Evolutionary conservation across 2,797 vertebrate genomes (phyloP), one percentile per base, ranked within the genome.

Genomic region (Jordanella pulchra): DNA sequence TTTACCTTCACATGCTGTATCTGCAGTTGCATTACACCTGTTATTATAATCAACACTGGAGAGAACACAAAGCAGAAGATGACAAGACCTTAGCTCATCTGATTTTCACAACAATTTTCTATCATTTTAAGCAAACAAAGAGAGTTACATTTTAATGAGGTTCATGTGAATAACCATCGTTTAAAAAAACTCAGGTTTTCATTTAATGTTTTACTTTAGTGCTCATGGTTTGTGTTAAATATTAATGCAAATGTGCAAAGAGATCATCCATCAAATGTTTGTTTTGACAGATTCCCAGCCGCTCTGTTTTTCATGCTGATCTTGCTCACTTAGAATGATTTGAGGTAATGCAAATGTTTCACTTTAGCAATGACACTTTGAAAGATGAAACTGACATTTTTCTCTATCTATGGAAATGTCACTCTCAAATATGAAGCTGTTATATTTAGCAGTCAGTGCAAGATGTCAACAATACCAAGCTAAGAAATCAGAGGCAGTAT

Each of bases 301-400:
- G 56, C 77, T 77, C 63, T 32, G 69, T 78, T 81, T 39, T 70
- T 68, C 80, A 80, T 9, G 73, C 82, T 84, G 84, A 50, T 80
- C 70, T 78, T 86, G 78, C 87, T 86, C 73, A 84, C 75, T 69
- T 72, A 56, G 84, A 89, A 81, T 78, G 42, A 85, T 75, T 89
- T 63, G 60, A 70, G 60, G 71, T 83, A 79, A 84, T 77, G 83
- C 73, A 86, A 80, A 86, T 85, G 84, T 79, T 84, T 83, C 15
- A 15, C 73, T 78, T 84, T 71, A 73, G 53, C 72, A 21, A 64
- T 73, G 72, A 84, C 68, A 80, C 32, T 72, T 47, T 82, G 78
- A 87, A 54, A 75, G 71, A 82, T 79, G 68, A 75, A 82, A 77
- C 73, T 60, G 69, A 72, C 72, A 18, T 50, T 67, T 69, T 65